A percentile compares a stretch with the other conserved stretches of the same genome.
phyloP scores from a whole-genome alignment of 2,113 vertebrate genomes.

The Stegostoma tigrinum region DNA sequence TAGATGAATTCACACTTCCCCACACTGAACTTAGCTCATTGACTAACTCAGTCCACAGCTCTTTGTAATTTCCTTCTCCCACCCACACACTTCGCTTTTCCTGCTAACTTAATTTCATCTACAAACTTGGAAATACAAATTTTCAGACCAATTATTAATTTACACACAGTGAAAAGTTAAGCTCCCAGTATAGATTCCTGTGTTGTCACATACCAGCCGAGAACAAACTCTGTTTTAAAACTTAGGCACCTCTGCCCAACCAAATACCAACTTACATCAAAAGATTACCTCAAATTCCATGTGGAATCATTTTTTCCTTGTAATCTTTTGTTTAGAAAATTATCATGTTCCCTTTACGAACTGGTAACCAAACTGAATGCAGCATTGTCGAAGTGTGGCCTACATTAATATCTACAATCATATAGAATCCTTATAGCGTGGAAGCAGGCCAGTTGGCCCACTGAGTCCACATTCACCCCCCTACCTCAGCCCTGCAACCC shows the following conservation, averaged over 20 bases:
- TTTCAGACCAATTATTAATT: neutral
- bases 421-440: too few species aligned
- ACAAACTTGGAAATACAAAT: neutral
- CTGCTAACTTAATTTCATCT: neutral
- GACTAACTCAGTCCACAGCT: neutral
- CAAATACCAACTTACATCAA: neutral
- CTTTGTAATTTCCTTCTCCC: neutral
- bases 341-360: neutral
- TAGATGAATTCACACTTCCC: neutral
- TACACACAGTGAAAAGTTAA: neutral
- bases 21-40: neutral
- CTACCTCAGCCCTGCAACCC: too few species aligned
- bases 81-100: neutral
- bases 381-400: neutral
- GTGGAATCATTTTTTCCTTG: neutral
- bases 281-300: neutral
- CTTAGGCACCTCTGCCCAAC: neutral
- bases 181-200: neutral
- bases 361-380: neutral
- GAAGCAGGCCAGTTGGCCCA: too few species aligned
- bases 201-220: neutral
- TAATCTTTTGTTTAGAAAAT: neutral
- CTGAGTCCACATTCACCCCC: too few species aligned
- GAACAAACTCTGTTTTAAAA: neutral
- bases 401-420: neutral